A percentile compares a stretch with the other conserved stretches of the same genome.
phyloP scores from a whole-genome alignment of 2,888 invertebrate species.

The Aphidius colemani region DNA sequence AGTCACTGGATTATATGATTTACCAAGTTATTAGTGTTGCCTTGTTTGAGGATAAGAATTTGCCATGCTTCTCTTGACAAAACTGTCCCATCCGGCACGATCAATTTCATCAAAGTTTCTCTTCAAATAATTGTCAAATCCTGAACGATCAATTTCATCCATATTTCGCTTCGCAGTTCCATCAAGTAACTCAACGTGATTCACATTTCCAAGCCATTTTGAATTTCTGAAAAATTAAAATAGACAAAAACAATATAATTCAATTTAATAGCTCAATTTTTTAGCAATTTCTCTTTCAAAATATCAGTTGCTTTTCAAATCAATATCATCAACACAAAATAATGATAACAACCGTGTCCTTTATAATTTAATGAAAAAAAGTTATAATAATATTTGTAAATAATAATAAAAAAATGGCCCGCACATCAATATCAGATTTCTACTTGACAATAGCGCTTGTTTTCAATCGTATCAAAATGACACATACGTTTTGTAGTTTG shows the following conservation, averaged over 20 bases:
- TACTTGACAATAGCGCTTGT: slow-evolving; percentile 13
- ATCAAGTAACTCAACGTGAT: slow-evolving; percentile 21
- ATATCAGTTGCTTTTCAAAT: too few species aligned
- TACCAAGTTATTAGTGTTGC: slow-evolving; percentile 25
- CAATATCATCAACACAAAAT: too few species aligned
- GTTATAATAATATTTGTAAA: not conserved
- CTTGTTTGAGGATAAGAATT: slow-evolving; percentile 29
- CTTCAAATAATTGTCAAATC: slow-evolving; percentile 61
- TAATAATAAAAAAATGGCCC: too few species aligned
- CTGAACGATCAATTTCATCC: slow-evolving; percentile 61
- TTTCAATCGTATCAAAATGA: slow-evolving; percentile 31
- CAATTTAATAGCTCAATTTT: too few species aligned
- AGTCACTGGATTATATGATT: not conserved
- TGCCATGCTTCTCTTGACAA: slow-evolving; percentile 58
- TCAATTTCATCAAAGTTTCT: slow-evolving; percentile 71
- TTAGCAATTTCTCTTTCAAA: too few species aligned
- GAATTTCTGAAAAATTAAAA: slow-evolving; percentile 22
- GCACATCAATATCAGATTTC: not conserved
- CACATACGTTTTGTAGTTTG: slow-evolving; percentile 19
- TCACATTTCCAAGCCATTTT: slow-evolving; percentile 20
- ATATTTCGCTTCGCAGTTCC: slow-evolving; percentile 62
- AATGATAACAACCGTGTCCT: too few species aligned
- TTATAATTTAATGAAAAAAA: not conserved
- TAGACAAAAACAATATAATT: not conserved
- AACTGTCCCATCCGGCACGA: slow-evolving; percentile 66